Conservation (phyloP, 2,113 vertebrate genomes). For the Alligator sinensis region DNA sequence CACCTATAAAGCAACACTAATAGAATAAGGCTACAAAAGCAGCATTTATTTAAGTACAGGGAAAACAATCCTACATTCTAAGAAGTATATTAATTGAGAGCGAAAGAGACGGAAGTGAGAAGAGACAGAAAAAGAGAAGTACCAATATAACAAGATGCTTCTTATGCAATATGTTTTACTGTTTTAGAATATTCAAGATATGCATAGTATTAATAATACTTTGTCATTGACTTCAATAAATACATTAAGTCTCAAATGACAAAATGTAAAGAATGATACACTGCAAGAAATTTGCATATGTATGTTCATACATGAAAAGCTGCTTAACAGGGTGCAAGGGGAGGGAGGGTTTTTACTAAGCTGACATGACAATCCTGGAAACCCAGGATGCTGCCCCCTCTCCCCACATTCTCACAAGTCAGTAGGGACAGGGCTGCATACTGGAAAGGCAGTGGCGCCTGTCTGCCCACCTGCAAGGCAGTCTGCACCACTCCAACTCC, state of each 20-base stretch:
- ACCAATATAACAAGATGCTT: not conserved
- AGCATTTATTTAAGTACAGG: not conserved
- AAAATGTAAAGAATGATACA: not conserved
- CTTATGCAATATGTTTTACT: not conserved
- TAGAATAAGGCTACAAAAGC: not conserved
- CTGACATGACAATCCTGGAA: no score
- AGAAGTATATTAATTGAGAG: not conserved
- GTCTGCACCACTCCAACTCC: no score
- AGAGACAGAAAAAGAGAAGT: not conserved
- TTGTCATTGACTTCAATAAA: not conserved
- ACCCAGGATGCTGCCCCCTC: no score
- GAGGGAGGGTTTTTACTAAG: no score
- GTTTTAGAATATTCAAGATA: not conserved
- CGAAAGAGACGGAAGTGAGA: not conserved
- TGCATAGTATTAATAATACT: not conserved
- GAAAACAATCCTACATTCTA: not conserved
- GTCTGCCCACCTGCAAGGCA: no score
- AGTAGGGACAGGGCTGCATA: no score
- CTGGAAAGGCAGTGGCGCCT: no score
- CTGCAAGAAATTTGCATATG: no score
- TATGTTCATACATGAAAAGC: no score
- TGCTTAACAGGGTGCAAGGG: not conserved
- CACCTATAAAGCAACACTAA: not conserved
- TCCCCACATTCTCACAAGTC: no score
- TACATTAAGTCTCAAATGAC: not conserved